Conservation (phyloP, 1,140 invertebrate genomes). For the Charaxes varanes region DNA sequence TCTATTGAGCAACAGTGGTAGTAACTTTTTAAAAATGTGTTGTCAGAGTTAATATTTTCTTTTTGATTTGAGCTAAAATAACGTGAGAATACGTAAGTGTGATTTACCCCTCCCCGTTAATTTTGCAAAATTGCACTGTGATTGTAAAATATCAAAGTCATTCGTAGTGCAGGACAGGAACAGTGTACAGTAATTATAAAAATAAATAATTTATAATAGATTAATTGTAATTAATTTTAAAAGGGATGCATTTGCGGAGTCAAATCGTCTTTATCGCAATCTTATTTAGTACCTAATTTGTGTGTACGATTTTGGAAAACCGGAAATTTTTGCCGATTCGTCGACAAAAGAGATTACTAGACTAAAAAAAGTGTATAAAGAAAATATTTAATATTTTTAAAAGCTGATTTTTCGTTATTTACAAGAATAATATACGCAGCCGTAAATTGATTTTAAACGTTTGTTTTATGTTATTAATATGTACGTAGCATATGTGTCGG, state of each 20-base stretch:
- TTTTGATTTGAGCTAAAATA: constrained; percentile 5
- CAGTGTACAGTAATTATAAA: constrained; percentile 26
- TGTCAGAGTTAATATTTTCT: constrained; percentile 1
- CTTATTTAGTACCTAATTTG: constrained; percentile 7
- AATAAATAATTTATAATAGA: constrained; percentile 31
- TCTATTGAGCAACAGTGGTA: constrained; percentile 6
- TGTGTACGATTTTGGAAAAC: constrained; percentile 4
- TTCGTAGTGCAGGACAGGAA: constrained; percentile 10
- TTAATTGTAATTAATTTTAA: constrained; percentile 10
- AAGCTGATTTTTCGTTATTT: neutral
- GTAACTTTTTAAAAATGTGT: constrained; percentile 1
- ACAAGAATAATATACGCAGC: neutral
- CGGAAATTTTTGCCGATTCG: constrained; percentile 15
- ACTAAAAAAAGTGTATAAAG: constrained; percentile 5
- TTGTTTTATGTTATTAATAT: too few relatives aligned
- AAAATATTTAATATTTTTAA: constrained; percentile 1
- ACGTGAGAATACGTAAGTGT: constrained; percentile 4
- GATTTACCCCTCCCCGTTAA: neutral
- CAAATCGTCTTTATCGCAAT: constrained; percentile 16
- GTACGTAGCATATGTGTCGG: too few relatives aligned
- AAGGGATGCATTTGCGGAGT: constrained; percentile 11
- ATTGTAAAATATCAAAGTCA: constrained; percentile 12
- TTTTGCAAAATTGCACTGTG: constrained; percentile 15
- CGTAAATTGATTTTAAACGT: constrained; percentile 1
- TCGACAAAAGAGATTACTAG: constrained; percentile 48